Percentiles rank a stretch among this genome's conserved stretches.
These are phyloP conservation scores for Clavelina lepadiformis DNA, from an alignment of 23 tunicate species.

Conservation along the genomic window DNA sequence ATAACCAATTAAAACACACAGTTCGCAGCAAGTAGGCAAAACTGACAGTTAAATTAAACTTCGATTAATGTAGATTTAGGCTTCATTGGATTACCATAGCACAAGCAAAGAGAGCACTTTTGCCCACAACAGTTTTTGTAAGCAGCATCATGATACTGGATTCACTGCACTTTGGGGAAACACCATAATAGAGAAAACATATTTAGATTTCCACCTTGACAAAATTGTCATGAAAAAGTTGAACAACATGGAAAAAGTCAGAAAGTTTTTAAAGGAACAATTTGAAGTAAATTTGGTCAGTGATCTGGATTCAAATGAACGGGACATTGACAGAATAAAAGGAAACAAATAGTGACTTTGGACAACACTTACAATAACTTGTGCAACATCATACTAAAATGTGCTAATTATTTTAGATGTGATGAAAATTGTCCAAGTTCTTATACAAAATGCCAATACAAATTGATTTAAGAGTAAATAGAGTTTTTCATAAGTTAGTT, in stretches of 20 bases:
- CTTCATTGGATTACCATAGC: neutral
- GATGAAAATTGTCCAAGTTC: too few species aligned
- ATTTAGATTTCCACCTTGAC: neutral
- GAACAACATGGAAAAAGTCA: neutral
- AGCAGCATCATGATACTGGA: slow-evolving; percentile 1
- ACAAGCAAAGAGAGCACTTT: slow-evolving; percentile 6
- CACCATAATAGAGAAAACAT: slow-evolving; percentile 1
- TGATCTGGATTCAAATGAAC: neutral
- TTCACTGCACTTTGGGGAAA: slow-evolving; percentile 9
- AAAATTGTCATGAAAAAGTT: neutral
- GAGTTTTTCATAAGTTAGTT: too few species aligned
- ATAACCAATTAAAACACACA: too few species aligned
- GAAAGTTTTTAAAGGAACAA: neutral
- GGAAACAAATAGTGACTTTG: neutral
- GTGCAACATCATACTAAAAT: too few species aligned
- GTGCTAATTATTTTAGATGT: too few species aligned
- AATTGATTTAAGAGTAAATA: too few species aligned
- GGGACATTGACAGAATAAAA: slow-evolving; percentile 1
- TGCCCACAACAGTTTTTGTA: slow-evolving; percentile 20
- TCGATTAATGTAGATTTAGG: neutral
- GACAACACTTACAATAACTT: neutral
- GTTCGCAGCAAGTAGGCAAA: too few species aligned
- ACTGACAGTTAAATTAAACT: neutral
- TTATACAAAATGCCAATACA: too few species aligned
- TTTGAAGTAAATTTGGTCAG: neutral